These are phyloP conservation scores for Leucopternis melanops DNA, from an alignment of 2,113 vertebrate species.

Conservation along the genomic window DNA sequence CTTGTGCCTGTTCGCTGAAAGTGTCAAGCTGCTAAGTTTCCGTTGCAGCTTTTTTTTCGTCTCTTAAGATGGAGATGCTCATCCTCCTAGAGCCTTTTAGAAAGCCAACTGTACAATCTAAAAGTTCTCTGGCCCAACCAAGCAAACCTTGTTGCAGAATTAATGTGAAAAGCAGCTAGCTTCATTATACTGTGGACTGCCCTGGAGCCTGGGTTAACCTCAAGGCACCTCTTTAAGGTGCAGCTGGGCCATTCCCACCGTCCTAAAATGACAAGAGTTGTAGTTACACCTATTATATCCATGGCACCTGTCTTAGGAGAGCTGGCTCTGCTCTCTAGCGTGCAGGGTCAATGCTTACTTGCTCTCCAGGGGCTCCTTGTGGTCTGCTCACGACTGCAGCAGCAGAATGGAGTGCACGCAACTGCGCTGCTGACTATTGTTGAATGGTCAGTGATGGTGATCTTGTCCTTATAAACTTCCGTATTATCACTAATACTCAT, in stretches of 20 bases:
- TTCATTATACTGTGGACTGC: not conserved
- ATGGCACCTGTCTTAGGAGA: not conserved
- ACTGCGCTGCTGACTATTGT: not conserved
- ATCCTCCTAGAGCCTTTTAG: not conserved
- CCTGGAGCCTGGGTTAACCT: not conserved
- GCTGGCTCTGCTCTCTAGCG: not conserved
- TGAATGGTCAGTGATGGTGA: not conserved
- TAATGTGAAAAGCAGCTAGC: not conserved
- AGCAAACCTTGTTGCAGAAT: not conserved
- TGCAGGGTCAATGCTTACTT: not conserved
- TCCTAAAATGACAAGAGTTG: not conserved
- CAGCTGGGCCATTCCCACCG: not conserved
- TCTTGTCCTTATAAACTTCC: not conserved
- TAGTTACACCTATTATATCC: not conserved
- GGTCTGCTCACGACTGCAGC: not conserved
- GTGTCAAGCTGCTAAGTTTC: not conserved
- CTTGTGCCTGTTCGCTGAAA: not conserved
- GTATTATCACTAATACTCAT: not conserved
- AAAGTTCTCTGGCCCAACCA: not conserved
- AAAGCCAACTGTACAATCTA: not conserved
- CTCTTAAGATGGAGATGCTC: not conserved
- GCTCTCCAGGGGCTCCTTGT: not conserved
- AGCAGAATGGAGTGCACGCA: fast-evolving
- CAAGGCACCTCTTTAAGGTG: not conserved
- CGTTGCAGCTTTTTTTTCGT: not conserved